Conservation (phyloP, 2,113 vertebrate genomes). For the Xiphophorus couchianus region DNA sequence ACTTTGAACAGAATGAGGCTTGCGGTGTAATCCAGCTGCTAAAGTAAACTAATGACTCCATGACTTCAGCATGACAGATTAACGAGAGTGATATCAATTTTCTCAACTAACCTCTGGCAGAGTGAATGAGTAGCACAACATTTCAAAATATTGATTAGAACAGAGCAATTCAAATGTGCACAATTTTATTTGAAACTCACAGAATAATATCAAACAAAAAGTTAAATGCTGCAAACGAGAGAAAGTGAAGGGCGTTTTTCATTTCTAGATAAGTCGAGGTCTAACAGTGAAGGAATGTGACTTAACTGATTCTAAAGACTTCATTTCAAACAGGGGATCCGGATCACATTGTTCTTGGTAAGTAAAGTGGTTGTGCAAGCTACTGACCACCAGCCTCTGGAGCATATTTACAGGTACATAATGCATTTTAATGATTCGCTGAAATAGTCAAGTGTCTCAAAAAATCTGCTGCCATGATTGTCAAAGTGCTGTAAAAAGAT, state of each 20-base stretch:
- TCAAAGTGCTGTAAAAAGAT: constrained; percentile 1
- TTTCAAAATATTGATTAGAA: neutral
- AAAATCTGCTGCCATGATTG: neutral
- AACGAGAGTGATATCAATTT: neutral
- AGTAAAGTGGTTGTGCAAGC: constrained; percentile 40
- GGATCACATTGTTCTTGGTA: constrained; percentile 32
- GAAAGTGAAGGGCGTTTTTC: constrained; percentile 2
- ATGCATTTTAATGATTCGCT: constrained; percentile 3
- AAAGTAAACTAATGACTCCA: constrained; percentile 1
- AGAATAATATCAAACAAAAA: neutral
- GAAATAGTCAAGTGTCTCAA: neutral
- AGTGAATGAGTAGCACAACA: neutral
- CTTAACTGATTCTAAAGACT: constrained; percentile 29
- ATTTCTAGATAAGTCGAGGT: constrained; percentile 3
- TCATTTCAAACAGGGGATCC: constrained; percentile 40
- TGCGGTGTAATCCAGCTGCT: neutral
- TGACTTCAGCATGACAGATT: neutral
- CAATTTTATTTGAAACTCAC: neutral
- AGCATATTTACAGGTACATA: constrained; percentile 29
- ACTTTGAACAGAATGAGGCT: neutral
- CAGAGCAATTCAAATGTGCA: neutral
- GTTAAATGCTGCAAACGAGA: neutral
- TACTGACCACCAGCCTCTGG: constrained; percentile 18
- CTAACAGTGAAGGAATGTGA: constrained; percentile 35
- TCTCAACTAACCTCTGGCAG: neutral